Percentiles rank a stretch among this genome's conserved stretches.
Conservation (phyloP, 2,113 vertebrate genomes). For the Pelmatolapia mariae region DNA sequence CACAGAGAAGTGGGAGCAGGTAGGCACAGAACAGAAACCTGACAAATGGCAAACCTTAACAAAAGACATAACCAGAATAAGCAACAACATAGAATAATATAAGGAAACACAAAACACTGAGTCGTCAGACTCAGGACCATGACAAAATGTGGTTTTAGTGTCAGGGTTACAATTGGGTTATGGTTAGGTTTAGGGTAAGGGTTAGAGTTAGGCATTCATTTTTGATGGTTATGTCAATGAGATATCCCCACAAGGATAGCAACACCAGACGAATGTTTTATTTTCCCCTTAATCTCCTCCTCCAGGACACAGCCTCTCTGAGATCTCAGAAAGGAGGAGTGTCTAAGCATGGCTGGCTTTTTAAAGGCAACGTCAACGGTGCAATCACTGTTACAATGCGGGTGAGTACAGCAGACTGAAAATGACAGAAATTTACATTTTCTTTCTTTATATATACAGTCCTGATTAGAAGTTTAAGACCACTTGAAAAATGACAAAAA, state of each 20-base stretch:
- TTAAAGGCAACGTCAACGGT: conserved; percentile 98
- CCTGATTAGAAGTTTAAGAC: neutral
- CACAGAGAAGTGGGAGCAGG: neutral
- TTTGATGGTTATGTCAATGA: neutral
- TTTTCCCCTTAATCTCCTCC: neutral
- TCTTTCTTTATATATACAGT: neutral
- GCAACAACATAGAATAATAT: neutral
- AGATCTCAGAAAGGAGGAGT: conserved; percentile 94
- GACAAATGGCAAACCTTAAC: neutral
- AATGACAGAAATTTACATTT: neutral
- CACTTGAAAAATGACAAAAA: neutral
- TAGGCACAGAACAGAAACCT: neutral
- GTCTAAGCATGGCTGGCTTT: conserved; percentile 95
- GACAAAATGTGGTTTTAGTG: neutral
- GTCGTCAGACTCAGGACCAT: neutral
- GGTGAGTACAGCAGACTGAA: conserved; percentile 66
- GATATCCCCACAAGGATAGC: neutral
- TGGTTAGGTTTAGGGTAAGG: neutral
- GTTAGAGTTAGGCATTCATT: neutral
- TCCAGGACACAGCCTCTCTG: conserved; percentile 88
- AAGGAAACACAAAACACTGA: neutral
- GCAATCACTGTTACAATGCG: conserved; percentile 98
- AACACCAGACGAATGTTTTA: neutral
- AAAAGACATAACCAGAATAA: neutral
- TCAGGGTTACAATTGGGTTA: neutral